Evolutionary conservation across 2,888 invertebrate genomes (phyloP).

Genomic region (Amphipyra tragopoginis): DNA sequence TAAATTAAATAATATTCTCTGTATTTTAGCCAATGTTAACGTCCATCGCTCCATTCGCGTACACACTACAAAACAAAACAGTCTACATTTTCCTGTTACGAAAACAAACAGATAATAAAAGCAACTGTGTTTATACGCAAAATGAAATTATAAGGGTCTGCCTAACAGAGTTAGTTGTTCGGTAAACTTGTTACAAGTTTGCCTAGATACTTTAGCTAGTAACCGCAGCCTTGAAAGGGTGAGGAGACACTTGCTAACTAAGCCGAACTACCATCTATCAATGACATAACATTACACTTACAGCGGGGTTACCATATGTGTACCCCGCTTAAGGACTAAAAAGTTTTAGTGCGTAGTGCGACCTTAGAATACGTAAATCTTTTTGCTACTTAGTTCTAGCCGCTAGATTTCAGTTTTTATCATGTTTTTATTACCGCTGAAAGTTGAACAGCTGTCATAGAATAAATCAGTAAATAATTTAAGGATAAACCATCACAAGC

Average conservation of each 20-base stretch:
- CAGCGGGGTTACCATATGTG: slow-evolving; percentile 24
- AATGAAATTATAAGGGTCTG: slow-evolving; percentile 46
- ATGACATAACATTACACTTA: slow-evolving; percentile 35
- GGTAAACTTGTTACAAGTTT: slow-evolving; percentile 46
- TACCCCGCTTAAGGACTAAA: slow-evolving; percentile 11
- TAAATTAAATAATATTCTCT: too few relatives aligned
- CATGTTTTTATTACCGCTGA: slow-evolving; percentile 1
- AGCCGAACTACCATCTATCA: slow-evolving; percentile 46
- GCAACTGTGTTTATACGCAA: slow-evolving; percentile 4
- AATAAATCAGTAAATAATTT: background rate
- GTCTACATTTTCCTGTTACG: background rate
- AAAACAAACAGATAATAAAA: slow-evolving; percentile 27
- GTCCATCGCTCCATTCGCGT: too few relatives aligned
- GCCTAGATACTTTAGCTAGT: slow-evolving; percentile 29
- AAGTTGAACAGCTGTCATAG: slow-evolving; percentile 22
- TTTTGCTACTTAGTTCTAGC: slow-evolving; percentile 4
- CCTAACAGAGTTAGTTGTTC: slow-evolving; percentile 35
- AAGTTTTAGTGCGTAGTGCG: slow-evolving; percentile 3
- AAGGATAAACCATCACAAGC: too few relatives aligned
- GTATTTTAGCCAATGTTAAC: too few relatives aligned
- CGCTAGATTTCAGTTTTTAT: background rate
- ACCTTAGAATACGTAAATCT: slow-evolving; percentile 9
- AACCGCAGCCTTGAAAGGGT: slow-evolving; percentile 35
- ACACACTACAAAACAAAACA: too few relatives aligned
- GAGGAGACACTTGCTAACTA: slow-evolving; percentile 32